Evolutionary conservation across 1,140 invertebrate species (phyloP).

Genomic region (Adelges cooleyi): DNA sequence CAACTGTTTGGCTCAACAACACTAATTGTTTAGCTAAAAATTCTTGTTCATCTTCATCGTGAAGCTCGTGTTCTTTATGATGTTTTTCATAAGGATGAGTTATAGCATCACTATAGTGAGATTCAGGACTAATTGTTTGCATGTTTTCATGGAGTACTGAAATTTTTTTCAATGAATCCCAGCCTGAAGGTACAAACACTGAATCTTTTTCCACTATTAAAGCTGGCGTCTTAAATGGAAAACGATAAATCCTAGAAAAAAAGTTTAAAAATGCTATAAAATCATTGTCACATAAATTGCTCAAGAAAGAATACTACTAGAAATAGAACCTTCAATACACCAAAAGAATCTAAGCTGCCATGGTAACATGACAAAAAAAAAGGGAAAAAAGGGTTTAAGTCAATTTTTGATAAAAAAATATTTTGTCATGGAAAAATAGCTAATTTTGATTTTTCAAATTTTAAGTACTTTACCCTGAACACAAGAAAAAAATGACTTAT

Average conservation of each 20-base stretch:
- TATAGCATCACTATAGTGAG: slow-evolving; percentile 86
- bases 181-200: slow-evolving; percentile 94
- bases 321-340: too few species aligned
- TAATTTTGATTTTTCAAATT: too few species aligned
- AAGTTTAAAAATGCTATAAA: too few species aligned
- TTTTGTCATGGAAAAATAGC: too few species aligned
- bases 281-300: too few species aligned
- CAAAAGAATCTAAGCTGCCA: too few species aligned
- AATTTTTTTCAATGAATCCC: slow-evolving; percentile 99
- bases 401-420: too few species aligned
- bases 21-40: slow-evolving; percentile 76
- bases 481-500: too few species aligned
- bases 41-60: slow-evolving; percentile 86
- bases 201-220: slow-evolving; percentile 98
- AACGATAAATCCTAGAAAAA: slow-evolving; percentile 69
- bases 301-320: too few species aligned
- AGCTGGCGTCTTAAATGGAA: slow-evolving; percentile 90
- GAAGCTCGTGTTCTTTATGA: slow-evolving; percentile 77
- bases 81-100: slow-evolving; percentile 56
- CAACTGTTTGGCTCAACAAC: slow-evolving; percentile 42
- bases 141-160: slow-evolving; percentile 95
- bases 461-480: too few species aligned
- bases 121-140: slow-evolving; percentile 82
- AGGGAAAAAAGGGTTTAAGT: too few species aligned
- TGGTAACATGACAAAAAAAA: too few species aligned